Evolutionary conservation across 2,888 invertebrate genomes (phyloP).

Genomic region (Mesorhabditis sp.): DNA sequence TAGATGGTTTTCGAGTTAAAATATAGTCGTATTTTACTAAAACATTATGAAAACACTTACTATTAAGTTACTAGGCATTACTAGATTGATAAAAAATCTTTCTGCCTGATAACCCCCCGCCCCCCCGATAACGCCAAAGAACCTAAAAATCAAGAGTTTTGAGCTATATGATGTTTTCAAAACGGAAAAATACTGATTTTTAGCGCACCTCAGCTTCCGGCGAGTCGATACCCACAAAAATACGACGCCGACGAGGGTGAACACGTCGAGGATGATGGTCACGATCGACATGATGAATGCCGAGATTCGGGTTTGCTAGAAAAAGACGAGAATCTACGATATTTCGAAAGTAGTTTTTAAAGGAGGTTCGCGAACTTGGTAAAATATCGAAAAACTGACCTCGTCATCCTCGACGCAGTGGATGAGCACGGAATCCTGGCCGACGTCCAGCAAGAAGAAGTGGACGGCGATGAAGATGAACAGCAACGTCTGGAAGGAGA

Average conservation of each 20-base stretch:
- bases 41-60: too few species aligned
- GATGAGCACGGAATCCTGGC: not conserved
- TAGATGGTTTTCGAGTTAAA: too few species aligned
- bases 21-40: too few species aligned
- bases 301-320: not conserved
- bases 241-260: not conserved
- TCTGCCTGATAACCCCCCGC: too few species aligned
- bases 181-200: too few species aligned
- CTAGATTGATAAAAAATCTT: too few species aligned
- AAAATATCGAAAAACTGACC: not conserved
- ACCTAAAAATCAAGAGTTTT: too few species aligned
- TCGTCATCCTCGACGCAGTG: constrained; percentile 6
- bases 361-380: not conserved
- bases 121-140: too few species aligned
- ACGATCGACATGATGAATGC: constrained; percentile 1
- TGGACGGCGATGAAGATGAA: not conserved
- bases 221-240: not conserved
- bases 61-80: too few species aligned
- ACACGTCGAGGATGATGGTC: not conserved
- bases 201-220: not conserved
- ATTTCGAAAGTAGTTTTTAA: too few species aligned
- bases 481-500: not conserved
- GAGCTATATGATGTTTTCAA: too few species aligned
- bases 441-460: not conserved
- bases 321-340: not conserved